Percentiles rank a stretch among this genome's conserved stretches.
phyloP scores from a whole-genome alignment of 2,113 vertebrate species.

The Gulo gulo region DNA sequence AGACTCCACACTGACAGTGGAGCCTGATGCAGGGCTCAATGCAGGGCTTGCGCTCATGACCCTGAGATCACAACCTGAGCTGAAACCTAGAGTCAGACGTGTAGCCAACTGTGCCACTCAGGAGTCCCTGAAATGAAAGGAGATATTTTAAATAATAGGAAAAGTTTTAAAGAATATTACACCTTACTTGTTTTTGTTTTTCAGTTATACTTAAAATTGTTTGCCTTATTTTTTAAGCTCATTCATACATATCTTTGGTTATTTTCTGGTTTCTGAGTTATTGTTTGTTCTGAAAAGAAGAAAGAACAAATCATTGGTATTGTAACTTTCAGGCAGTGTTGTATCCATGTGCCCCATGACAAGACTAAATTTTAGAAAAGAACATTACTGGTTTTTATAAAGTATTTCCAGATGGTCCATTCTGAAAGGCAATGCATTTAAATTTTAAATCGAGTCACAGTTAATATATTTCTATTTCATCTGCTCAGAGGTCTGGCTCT shows the following conservation, averaged over 20 bases:
- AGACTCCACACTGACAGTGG: not conserved
- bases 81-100: not conserved
- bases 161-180: not conserved
- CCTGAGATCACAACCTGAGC: not conserved
- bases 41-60: not conserved
- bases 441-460: not conserved
- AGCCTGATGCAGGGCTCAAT: not conserved
- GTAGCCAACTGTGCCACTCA: not conserved
- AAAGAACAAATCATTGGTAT: not conserved
- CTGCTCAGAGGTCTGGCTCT: not conserved
- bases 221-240: not conserved
- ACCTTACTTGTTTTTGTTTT: conserved; percentile 3
- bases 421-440: not conserved
- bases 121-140: not conserved
- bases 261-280: not conserved
- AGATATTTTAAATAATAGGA: not conserved
- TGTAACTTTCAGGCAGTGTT: not conserved
- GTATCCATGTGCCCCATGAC: not conserved
- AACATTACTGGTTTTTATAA: not conserved
- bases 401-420: not conserved
- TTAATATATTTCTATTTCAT: not conserved
- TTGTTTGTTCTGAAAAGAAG: not conserved
- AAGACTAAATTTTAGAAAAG: not conserved
- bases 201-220: not conserved
- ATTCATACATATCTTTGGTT: not conserved